Conservation (phyloP, 2,797 vertebrate genomes). For the Microchirus variegatus region DNA sequence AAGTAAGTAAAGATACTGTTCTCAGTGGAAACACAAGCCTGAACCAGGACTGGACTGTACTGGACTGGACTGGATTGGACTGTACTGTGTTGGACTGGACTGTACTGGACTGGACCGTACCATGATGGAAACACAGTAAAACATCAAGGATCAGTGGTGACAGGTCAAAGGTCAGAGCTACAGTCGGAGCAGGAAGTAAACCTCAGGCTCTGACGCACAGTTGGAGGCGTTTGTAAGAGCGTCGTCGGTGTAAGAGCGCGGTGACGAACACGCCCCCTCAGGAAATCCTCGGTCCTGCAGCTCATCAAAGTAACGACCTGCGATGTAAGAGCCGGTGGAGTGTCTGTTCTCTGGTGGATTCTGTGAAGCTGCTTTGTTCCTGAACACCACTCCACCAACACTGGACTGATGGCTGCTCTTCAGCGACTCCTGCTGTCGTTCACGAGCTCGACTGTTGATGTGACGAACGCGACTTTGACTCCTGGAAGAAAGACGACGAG, state of each 20-base stretch:
- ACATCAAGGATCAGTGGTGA: constrained; percentile 21
- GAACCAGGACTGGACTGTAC: no score
- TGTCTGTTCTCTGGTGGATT: constrained; percentile 85
- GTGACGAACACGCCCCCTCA: constrained; percentile 87
- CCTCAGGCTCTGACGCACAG: constrained; percentile 88
- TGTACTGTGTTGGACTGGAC: no score
- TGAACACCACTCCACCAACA: constrained; percentile 82
- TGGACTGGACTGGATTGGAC: no score
- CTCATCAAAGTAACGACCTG: constrained; percentile 84
- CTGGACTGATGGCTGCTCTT: constrained; percentile 68
- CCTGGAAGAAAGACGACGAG: constrained; percentile 91
- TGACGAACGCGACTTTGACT: constrained; percentile 97
- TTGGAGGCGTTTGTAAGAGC: constrained; percentile 75
- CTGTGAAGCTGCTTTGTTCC: constrained; percentile 81
- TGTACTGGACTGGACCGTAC: no score
- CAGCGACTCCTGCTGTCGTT: constrained; percentile 91
- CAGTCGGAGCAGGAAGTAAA: constrained; percentile 95
- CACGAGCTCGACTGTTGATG: constrained; percentile 93
- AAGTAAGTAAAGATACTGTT: no score
- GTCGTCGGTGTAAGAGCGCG: constrained; percentile 71
- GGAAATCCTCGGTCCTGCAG: constrained; percentile 88
- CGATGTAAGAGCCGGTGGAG: constrained; percentile 96
- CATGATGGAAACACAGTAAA: no score
- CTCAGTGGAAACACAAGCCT: no score
- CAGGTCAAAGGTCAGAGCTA: constrained; percentile 70